Conservation (phyloP, 1,140 invertebrate species). For the Coelopa frigida region DNA sequence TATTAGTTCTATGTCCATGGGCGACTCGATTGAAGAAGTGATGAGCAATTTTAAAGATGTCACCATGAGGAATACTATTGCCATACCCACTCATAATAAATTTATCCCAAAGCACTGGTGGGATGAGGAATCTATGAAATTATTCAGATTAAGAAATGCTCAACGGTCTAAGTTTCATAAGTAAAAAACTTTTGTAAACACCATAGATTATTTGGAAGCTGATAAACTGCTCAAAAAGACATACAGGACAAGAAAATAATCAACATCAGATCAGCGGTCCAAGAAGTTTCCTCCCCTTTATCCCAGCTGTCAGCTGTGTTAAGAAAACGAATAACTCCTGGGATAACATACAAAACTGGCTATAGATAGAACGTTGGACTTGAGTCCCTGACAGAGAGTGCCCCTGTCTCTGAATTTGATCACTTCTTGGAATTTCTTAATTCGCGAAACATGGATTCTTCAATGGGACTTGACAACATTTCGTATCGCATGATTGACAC, state of each 20-base stretch:
- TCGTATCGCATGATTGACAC: not conserved
- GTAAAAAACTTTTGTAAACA: not conserved
- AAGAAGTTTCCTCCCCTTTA: too few relatives aligned
- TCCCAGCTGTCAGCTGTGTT: not conserved
- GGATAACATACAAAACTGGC: not conserved
- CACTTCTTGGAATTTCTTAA: too few relatives aligned
- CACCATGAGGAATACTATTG: not conserved
- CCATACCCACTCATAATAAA: not conserved
- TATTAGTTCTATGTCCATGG: not conserved
- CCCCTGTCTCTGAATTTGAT: not conserved
- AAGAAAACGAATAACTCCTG: too few relatives aligned
- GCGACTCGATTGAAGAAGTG: not conserved
- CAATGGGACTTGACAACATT: not conserved
- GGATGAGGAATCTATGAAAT: not conserved
- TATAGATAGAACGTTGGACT: not conserved
- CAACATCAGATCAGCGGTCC: not conserved
- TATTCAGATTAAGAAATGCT: not conserved
- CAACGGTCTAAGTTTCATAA: not conserved
- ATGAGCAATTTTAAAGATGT: not conserved
- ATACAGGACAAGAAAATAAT: not conserved
- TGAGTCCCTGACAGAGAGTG: not conserved
- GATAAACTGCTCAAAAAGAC: not conserved
- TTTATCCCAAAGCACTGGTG: not conserved
- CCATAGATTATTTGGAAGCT: not conserved
- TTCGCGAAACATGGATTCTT: not conserved